Evolutionary conservation across 2,113 vertebrate species (phyloP).

Genomic region (Physeter macrocephalus): DNA sequence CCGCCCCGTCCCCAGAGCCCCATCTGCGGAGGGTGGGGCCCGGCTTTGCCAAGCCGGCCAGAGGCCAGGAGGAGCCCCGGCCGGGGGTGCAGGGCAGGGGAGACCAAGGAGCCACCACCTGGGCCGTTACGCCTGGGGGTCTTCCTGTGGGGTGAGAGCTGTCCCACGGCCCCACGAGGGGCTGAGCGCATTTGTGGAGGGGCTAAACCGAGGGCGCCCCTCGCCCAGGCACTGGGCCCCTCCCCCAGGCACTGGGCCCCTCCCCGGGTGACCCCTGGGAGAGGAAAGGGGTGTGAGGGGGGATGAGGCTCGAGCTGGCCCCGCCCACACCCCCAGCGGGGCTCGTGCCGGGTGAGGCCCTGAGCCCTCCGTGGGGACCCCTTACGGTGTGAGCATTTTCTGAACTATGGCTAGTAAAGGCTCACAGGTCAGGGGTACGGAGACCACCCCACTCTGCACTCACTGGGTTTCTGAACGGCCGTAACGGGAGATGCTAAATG

Average conservation of each 20-base stretch:
- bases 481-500: rapidly evolving
- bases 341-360: neutral
- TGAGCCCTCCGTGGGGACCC: neutral
- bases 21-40: neutral
- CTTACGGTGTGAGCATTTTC: neutral
- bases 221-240: neutral
- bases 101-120: rapidly evolving
- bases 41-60: neutral
- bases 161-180: rapidly evolving
- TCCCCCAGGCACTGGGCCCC: neutral
- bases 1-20: rapidly evolving
- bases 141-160: rapidly evolving
- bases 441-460: neutral
- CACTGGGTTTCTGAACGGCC: neutral
- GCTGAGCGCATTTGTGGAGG: rapidly evolving
- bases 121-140: rapidly evolving
- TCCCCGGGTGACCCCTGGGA: too few species aligned
- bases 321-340: rapidly evolving
- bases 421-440: rapidly evolving
- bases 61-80: too few species aligned
- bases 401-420: rapidly evolving
- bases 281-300: rapidly evolving
- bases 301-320: neutral
- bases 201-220: rapidly evolving
- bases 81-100: rapidly evolving